A percentile compares a stretch with the other conserved stretches of the same genome.
phyloP scores from a whole-genome alignment of 2,888 invertebrate species.

The Heterodera filipjevi region DNA sequence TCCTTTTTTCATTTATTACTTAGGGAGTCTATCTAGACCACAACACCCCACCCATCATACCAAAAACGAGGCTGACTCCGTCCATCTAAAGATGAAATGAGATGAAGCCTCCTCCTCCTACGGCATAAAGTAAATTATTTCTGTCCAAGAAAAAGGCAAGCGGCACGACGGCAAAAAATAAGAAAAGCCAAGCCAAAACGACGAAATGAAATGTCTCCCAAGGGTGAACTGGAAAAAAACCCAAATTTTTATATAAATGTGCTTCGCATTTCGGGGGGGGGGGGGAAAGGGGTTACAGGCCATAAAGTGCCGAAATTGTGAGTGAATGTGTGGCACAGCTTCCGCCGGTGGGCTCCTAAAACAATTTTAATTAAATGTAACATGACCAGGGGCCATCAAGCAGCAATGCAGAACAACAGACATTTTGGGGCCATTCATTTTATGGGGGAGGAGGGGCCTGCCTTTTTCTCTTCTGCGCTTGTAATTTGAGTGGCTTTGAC shows the following conservation, averaged over 20 bases:
- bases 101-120: neutral
- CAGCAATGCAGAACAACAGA: neutral
- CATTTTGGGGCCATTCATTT: neutral
- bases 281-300: neutral
- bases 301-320: neutral
- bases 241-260: no score
- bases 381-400: neutral
- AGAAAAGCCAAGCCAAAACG: neutral
- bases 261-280: neutral
- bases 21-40: neutral
- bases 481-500: neutral
- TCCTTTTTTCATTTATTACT: neutral
- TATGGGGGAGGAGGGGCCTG: neutral
- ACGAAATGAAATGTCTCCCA: slow-evolving; percentile 6
- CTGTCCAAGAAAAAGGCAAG: neutral
- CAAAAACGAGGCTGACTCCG: neutral
- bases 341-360: neutral
- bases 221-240: neutral
- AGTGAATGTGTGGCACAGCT: neutral
- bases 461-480: no score
- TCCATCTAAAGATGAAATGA: slow-evolving; percentile 7
- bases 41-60: neutral
- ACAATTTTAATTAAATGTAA: neutral
- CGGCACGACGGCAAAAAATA: no score
- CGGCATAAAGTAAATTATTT: slow-evolving; percentile 16